Conservation (phyloP, 2,113 vertebrate genomes). For the Nibea coibor region DNA sequence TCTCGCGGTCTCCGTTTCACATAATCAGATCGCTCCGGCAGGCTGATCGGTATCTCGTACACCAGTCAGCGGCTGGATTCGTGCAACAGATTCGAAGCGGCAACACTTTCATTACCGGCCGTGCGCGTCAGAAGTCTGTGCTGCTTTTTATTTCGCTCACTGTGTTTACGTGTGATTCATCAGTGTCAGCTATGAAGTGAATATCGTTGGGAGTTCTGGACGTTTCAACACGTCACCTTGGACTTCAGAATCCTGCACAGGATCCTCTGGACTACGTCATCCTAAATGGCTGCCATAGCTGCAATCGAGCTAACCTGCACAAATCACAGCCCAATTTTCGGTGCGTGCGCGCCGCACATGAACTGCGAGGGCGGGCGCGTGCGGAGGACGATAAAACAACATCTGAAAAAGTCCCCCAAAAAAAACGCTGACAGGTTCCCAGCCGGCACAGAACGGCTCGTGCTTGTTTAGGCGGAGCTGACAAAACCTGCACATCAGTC, state of each 20-base stretch:
- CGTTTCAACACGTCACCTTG: not conserved
- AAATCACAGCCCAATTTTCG: constrained; percentile 1
- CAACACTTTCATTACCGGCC: not conserved
- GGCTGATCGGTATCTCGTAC: constrained; percentile 44
- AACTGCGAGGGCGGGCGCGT: constrained; percentile 50
- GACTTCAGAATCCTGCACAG: not conserved
- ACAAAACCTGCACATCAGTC: constrained; percentile 67
- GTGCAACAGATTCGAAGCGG: not conserved
- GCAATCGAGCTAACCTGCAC: not conserved
- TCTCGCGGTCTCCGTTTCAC: constrained; percentile 18
- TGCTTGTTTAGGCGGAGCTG: constrained; percentile 61
- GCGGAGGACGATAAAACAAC: constrained; percentile 54
- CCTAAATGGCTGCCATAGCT: not conserved
- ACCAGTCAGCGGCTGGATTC: constrained; percentile 15
- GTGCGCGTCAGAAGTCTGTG: not conserved
- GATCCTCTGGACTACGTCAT: not conserved
- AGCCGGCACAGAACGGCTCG: constrained; percentile 41
- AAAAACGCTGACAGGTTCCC: constrained; percentile 44
- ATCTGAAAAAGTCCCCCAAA: constrained; percentile 42
- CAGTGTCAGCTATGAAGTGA: not conserved
- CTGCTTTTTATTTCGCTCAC: not conserved
- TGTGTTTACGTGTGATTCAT: not conserved
- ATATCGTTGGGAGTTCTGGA: not conserved
- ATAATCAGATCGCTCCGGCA: constrained; percentile 16
- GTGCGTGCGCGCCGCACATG: constrained; percentile 20